A percentile compares a stretch with the other conserved stretches of the same genome.
Conservation (phyloP, 2,888 invertebrate genomes). For the Resseliella maxima region DNA sequence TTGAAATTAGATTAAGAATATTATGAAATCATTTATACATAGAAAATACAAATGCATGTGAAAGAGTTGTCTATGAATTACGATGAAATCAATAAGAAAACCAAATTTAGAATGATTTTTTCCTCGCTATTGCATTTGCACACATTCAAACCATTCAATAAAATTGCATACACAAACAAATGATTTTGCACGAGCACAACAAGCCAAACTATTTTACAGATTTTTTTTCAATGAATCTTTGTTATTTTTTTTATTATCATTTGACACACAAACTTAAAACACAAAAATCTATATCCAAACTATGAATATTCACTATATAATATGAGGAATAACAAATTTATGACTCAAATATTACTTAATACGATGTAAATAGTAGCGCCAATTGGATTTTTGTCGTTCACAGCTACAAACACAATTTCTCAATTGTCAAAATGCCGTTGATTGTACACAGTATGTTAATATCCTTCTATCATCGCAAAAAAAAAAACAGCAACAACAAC, state of each 20-base stretch:
- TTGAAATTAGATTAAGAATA: too few relatives aligned
- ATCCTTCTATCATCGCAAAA: too few relatives aligned
- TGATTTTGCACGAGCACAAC: not conserved
- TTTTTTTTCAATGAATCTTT: not conserved
- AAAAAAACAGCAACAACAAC: too few relatives aligned
- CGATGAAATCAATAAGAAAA: too few relatives aligned
- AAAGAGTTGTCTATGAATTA: too few relatives aligned
- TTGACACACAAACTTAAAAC: too few relatives aligned
- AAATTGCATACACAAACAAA: not conserved
- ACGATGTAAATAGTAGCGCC: constrained; percentile 1
- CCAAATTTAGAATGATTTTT: too few relatives aligned
- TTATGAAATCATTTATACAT: too few relatives aligned
- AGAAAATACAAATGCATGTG: too few relatives aligned
- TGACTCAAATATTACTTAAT: not conserved
- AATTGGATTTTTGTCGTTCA: constrained; percentile 22
- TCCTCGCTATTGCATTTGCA: too few relatives aligned
- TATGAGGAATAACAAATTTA: not conserved
- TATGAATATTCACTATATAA: too few relatives aligned
- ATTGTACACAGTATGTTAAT: not conserved
- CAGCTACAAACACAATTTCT: not conserved
- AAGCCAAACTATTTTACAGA: not conserved
- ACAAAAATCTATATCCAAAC: too few relatives aligned
- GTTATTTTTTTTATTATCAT: not conserved
- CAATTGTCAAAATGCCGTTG: not conserved
- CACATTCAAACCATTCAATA: not conserved